Evolutionary conservation across 2,113 vertebrate species (phyloP).

Genomic region (Silurus meridionalis): DNA sequence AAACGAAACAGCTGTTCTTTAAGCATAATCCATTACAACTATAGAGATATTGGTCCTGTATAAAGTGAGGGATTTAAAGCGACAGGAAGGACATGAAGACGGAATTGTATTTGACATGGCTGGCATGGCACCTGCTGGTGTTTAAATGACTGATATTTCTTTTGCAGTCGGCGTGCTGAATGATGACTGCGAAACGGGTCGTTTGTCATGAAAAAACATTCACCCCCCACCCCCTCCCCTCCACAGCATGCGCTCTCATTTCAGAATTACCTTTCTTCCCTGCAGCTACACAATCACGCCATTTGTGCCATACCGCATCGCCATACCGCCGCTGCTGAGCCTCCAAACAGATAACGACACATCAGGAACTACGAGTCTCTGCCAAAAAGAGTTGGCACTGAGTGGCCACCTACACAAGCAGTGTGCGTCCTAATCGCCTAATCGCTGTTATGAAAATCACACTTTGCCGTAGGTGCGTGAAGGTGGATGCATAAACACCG

Average conservation of each 20-base stretch:
- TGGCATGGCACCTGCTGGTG: conserved; percentile 36
- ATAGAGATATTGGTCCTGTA: conserved; percentile 36
- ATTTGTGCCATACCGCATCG: conserved; percentile 12
- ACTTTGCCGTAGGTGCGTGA: conserved; percentile 2
- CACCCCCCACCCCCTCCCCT: background rate
- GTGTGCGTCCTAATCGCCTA: background rate
- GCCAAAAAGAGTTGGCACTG: background rate
- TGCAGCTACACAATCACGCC: conserved; percentile 29
- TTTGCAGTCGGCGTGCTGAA: conserved; percentile 24
- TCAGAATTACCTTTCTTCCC: conserved; percentile 48
- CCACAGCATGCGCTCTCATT: conserved; percentile 43
- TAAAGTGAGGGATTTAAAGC: conserved; percentile 43
- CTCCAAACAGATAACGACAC: conserved; percentile 27
- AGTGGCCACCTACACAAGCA: background rate
- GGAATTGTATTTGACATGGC: conserved; percentile 43
- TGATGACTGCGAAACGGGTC: conserved; percentile 43
- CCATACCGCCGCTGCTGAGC: conserved; percentile 20
- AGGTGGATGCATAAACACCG: conserved; percentile 1
- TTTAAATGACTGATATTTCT: conserved; percentile 48
- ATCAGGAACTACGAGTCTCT: background rate
- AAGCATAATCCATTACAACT: conserved; percentile 32
- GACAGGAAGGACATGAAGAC: conserved; percentile 39
- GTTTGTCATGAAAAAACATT: conserved; percentile 46
- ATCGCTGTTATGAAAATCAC: conserved; percentile 14
- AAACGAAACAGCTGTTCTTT: conserved; percentile 21